These are phyloP conservation scores for Cerastis rubricosa DNA, from an alignment of 2,888 invertebrate genomes.

Conservation along the genomic window DNA sequence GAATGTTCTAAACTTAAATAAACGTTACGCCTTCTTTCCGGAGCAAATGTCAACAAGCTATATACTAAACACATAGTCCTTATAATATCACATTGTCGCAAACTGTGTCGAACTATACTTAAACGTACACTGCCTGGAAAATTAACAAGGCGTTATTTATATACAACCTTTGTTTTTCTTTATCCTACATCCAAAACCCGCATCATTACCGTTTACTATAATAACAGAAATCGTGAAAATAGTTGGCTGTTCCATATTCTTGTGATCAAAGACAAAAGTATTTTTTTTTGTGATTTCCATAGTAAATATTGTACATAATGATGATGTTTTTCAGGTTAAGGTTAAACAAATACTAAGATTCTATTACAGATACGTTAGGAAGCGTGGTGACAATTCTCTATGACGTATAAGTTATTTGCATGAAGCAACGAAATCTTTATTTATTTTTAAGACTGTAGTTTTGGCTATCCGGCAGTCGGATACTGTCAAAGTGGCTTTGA, in stretches of 20 bases:
- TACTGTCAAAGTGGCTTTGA: background rate
- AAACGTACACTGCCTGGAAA: background rate
- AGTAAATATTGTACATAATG: background rate
- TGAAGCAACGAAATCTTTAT: background rate
- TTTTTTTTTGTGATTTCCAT: background rate
- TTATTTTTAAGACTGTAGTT: background rate
- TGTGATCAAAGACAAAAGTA: background rate
- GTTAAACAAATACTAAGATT: background rate
- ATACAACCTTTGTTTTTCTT: background rate
- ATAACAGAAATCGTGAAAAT: background rate
- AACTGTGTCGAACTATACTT: constrained; percentile 21
- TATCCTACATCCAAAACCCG: background rate
- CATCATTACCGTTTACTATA: background rate
- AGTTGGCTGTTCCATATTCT: no score
- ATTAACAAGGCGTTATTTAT: background rate
- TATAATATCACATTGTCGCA: constrained; percentile 55
- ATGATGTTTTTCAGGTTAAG: background rate
- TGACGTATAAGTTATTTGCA: background rate
- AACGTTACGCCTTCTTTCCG: constrained; percentile 28
- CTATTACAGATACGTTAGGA: background rate
- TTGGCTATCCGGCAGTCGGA: background rate
- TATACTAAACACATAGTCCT: constrained; percentile 29
- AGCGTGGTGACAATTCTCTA: background rate
- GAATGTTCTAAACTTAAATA: constrained; percentile 41
- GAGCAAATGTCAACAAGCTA: constrained; percentile 34